Evolutionary conservation across 1,140 invertebrate genomes (phyloP), one percentile per base, ranked within the genome.

Genomic region (Neuroterus valhalla): DNA sequence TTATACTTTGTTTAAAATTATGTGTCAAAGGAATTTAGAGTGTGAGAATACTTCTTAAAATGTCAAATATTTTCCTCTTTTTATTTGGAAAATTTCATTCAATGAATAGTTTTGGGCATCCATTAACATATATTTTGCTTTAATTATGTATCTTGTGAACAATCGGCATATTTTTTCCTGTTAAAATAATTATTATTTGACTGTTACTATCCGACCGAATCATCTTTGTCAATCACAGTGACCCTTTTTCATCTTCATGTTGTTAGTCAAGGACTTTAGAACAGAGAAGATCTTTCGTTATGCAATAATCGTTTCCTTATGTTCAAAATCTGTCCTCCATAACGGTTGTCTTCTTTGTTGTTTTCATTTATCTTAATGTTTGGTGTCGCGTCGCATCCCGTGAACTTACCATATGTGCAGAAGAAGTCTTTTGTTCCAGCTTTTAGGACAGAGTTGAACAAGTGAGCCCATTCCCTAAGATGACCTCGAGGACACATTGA

Each of bases 401-500:
- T 31, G 15, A n/a, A 19, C 48, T 21, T 50, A 19, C 17, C 48
- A 19, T 50, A n/a, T 15, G 23, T 23, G 21, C 23, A 26, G 8
- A 62, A 26, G 8, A 62, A 14, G 23, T 14, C 23, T 31, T 62
- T 4, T 62, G 21, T 62, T 26, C 14, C 21, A 0, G 14, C 8
- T 62, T 62, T 15, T n/a, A 62, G 26, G 23, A 62, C 55, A 2
- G 6, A 15, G 26, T 26, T 4, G 26, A 31, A 62, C 52, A 55
- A 11, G 50, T 52, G 6, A 12, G 19, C 12, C 23, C n/a, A 23
- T 38, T 62, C 12, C 26, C 31, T 23, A 3, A 62, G 15, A 62
- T 62, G 55, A 62, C 55, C 55, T 62, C 55, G 55, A 6, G 26
- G n/a, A 62, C 55, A 62, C 31, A 62, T 31, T 62, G 21, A 15